phyloP scores from a whole-genome alignment of 2,888 invertebrate genomes.

The Flexamia atlantica region DNA sequence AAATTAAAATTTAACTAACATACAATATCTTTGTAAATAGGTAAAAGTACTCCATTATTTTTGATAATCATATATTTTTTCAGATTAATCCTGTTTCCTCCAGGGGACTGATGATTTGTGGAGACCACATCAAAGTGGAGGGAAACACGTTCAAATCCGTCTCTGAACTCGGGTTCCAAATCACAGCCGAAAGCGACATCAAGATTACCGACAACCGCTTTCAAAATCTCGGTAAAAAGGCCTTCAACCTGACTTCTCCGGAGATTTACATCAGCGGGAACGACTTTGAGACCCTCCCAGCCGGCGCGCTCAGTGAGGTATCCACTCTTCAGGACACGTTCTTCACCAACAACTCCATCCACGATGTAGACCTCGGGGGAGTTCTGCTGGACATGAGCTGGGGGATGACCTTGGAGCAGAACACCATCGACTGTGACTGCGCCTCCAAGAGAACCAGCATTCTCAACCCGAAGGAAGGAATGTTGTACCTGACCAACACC shows the following conservation, averaged over 20 bases:
- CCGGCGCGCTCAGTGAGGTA: constrained; percentile 5
- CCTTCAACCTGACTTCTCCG: constrained; percentile 41
- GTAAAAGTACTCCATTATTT: too few species aligned
- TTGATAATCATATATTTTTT: background rate
- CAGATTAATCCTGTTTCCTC: background rate
- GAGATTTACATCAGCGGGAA: constrained; percentile 19
- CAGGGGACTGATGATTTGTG: constrained; percentile 8
- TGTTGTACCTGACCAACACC: constrained; percentile 32
- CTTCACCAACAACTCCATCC: constrained; percentile 35
- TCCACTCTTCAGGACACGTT: constrained; percentile 18
- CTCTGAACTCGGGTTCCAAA: constrained; percentile 19
- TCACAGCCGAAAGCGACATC: background rate
- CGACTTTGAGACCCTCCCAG: constrained; percentile 21
- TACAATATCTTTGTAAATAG: too few species aligned
- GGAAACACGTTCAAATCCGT: constrained; percentile 7
- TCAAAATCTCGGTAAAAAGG: background rate
- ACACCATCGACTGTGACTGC: constrained; percentile 33
- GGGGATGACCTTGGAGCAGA: constrained; percentile 22
- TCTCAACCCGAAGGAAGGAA: constrained; percentile 29
- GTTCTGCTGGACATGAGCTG: constrained; percentile 38
- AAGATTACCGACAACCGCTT: constrained; percentile 3
- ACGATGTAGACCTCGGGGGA: constrained; percentile 27
- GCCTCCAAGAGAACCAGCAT: constrained; percentile 46
- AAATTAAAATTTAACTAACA: too few species aligned
- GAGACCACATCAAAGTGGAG: background rate